Base-by-base conservation (phyloP, 2,888 invertebrate genomes). In the Mesopsocus fuscifrons region DNA sequence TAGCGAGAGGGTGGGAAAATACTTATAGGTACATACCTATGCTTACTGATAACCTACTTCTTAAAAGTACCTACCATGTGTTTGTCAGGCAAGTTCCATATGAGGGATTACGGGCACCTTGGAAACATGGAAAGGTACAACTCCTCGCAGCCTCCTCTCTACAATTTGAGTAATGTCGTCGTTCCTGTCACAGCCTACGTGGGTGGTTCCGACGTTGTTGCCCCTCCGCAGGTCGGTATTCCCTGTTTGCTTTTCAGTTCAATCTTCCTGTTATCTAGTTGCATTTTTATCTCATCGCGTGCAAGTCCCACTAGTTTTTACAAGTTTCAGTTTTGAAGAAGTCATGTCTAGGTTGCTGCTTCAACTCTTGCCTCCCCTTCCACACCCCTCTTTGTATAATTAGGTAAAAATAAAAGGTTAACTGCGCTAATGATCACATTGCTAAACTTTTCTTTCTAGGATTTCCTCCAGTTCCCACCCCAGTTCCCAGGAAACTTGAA, bases 161-260 rank as follows among this genome's bases (percentile, higher is more conserved):
- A 67, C 49, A 60, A 66, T 50, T 44, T 68, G 33, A 55, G 59
- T 4, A 59, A 57, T 46, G 57, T 67, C n/a, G 62, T 60, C 13
- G 56, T 59, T n/a, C 67, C 68, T 2, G 58, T 65, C 8, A 59
- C 65, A 6, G 48, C 71, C n/a, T 67, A 65, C 52, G 66, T 62
- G 49, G 67, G 66, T 30, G 57, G 60, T 22, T 63, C 66, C 17
- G 74, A 74, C 52, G 61, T 59, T 53, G 51, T 71, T 21, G 65
- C 69, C n/a, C 65, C 64, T 45, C 59, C 62, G 51, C 51, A 57
- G 50, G 60, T 60, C 54, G 55, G 49, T 47, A 46, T 42, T 26
- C 9, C 15, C n/a, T 32, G 40, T 18, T 34, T 35, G 9, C 15
- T 38, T 42, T 21, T 18, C 16, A 13, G n/a, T n/a, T n/a, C n/a